These are phyloP conservation scores for Pangasius mekongensis DNA, from an alignment of 2,797 vertebrate genomes.

Conservation along the genomic window DNA sequence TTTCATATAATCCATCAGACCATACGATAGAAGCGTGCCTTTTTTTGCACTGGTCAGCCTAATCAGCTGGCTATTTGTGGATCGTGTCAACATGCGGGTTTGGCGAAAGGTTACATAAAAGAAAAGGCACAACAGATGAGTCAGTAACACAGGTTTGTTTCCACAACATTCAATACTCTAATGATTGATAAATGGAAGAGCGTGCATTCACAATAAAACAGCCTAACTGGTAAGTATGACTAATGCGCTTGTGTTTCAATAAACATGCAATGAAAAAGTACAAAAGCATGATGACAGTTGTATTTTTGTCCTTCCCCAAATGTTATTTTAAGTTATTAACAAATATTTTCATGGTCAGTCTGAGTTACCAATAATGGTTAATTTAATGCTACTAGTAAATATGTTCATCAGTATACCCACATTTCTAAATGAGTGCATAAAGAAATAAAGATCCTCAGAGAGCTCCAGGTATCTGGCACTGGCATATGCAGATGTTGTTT, in stretches of 20 bases:
- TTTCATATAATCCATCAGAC: not conserved
- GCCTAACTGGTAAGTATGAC: constrained; percentile 5
- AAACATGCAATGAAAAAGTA: constrained; percentile 3
- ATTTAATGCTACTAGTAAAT: not conserved
- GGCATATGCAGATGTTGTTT: not conserved
- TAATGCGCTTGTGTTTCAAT: not conserved
- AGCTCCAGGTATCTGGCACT: not conserved
- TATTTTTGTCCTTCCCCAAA: not conserved
- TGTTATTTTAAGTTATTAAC: not conserved
- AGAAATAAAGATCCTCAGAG: not conserved
- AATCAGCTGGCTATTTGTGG: constrained; percentile 39
- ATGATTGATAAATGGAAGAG: not conserved
- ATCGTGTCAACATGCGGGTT: constrained; percentile 18
- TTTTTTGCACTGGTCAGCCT: constrained; percentile 22
- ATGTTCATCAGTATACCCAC: not conserved
- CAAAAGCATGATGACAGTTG: not conserved
- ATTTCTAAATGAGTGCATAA: not conserved
- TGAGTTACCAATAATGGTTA: not conserved
- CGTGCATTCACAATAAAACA: not conserved
- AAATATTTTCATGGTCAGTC: not conserved
- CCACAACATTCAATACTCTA: constrained; percentile 17
- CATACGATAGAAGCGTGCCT: not conserved
- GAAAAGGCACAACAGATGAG: constrained; percentile 37
- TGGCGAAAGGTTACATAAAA: constrained; percentile 36
- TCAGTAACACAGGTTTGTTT: constrained; percentile 1